These are phyloP conservation scores for Trichopoda pennipes DNA, from an alignment of 2,888 invertebrate species.

Conservation along the genomic window DNA sequence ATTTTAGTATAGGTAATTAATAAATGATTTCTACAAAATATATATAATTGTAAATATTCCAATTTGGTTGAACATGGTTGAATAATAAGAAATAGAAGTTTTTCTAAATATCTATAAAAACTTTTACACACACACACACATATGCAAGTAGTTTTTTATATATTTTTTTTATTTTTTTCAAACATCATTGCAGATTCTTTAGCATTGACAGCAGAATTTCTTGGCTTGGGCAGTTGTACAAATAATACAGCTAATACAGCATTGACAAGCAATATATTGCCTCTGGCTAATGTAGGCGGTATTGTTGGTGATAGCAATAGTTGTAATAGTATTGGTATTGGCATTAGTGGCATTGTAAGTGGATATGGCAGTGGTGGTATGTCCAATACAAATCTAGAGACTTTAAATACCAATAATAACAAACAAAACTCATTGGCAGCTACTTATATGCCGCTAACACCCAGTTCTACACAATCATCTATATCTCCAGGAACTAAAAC, in stretches of 20 bases:
- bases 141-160: not conserved
- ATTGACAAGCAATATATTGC: constrained; percentile 65
- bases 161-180: constrained; percentile 42
- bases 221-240: constrained; percentile 74
- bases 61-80: too few species aligned
- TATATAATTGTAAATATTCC: too few species aligned
- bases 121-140: not conserved
- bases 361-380: constrained; percentile 50
- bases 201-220: constrained; percentile 78
- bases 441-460: constrained; percentile 78
- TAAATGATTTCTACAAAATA: too few species aligned
- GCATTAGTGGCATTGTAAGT: constrained; percentile 39
- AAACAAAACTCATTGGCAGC: constrained; percentile 65
- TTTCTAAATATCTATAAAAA: not conserved
- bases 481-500: constrained; percentile 77
- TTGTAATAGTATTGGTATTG: constrained; percentile 62
- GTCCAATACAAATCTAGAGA: constrained; percentile 63
- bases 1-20: too few species aligned
- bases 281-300: constrained; percentile 71
- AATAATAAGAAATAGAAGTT: not conserved
- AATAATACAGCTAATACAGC: constrained; percentile 59
- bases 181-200: constrained; percentile 75
- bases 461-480: constrained; percentile 79
- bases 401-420: constrained; percentile 51
- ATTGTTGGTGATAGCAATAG: constrained; percentile 71